Evolutionary conservation across 2,888 invertebrate genomes (phyloP).

Genomic region (Pteria penguin): DNA sequence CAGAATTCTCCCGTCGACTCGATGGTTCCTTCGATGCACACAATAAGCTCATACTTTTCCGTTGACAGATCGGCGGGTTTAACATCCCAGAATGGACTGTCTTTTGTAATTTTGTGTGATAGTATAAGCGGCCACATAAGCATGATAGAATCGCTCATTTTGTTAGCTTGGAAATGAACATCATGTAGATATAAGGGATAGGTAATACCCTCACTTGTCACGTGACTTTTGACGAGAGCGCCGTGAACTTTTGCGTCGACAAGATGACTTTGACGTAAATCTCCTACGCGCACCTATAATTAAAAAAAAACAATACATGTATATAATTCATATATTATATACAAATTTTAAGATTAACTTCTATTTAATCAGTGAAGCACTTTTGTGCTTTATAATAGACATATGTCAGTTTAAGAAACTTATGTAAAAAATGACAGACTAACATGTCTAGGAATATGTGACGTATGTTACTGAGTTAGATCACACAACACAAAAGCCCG

Average conservation of each 20-base stretch:
- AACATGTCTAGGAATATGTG: too few relatives aligned
- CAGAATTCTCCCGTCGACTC: conserved; percentile 87
- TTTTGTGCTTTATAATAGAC: too few relatives aligned
- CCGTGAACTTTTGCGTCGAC: conserved; percentile 85
- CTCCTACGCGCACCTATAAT: conserved; percentile 78
- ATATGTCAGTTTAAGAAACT: too few relatives aligned
- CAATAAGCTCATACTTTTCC: conserved; percentile 91
- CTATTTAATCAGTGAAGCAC: too few relatives aligned
- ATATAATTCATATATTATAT: too few relatives aligned
- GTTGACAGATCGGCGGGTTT: conserved; percentile 92
- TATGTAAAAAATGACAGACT: too few relatives aligned
- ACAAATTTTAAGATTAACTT: too few relatives aligned
- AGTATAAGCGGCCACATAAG: conserved; percentile 99
- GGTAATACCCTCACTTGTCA: conserved; percentile 65
- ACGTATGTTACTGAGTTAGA: too few relatives aligned
- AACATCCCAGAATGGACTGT: conserved; percentile 92
- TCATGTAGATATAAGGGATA: conserved; percentile 89
- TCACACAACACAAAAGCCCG: too few relatives aligned
- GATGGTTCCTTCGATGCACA: conserved; percentile 93
- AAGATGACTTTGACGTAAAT: conserved; percentile 76
- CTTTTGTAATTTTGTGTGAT: conserved; percentile 94
- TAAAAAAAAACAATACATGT: too few relatives aligned
- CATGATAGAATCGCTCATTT: conserved; percentile 94
- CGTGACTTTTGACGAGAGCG: conserved; percentile 62
- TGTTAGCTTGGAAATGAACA: conserved; percentile 92